Conservation (phyloP, 30 jellyfish, hydroid and myxozoan genomes). For the Turritopsis dohrnii region DNA sequence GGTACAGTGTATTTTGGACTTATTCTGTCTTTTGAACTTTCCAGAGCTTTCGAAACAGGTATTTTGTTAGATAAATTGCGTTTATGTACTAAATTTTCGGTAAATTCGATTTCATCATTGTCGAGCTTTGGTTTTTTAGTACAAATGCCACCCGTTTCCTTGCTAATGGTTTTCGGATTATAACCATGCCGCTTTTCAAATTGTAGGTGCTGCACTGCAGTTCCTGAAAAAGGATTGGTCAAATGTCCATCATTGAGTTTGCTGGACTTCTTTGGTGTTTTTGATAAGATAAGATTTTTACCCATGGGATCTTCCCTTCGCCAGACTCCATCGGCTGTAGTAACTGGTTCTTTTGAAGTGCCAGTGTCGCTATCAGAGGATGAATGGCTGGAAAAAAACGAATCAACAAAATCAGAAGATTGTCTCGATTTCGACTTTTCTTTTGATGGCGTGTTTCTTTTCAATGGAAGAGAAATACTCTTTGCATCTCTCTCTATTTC, state of each 20-base stretch:
- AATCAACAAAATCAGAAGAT: not conserved
- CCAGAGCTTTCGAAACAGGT: not conserved
- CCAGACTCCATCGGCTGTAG: not conserved
- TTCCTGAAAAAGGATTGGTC: not conserved
- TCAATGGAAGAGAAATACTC: not conserved
- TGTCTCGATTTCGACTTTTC: not conserved
- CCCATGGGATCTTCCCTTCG: no score
- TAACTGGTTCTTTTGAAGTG: not conserved
- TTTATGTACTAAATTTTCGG: no score
- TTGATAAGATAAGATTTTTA: no score
- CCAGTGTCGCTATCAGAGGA: not conserved
- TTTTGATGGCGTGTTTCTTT: not conserved
- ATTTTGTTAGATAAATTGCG: not conserved
- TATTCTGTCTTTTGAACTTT: not conserved
- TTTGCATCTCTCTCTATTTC: not conserved
- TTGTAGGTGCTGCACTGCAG: not conserved
- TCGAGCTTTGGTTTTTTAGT: not conserved
- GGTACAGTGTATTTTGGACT: not conserved
- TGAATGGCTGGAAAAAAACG: conserved; percentile 7
- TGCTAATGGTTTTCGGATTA: not conserved
- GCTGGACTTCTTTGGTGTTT: not conserved
- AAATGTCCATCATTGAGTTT: not conserved
- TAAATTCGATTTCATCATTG: no score
- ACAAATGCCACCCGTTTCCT: not conserved
- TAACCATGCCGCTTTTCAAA: not conserved